Base-by-base conservation (phyloP, 1,140 invertebrate genomes). In the Galleria mellonella region DNA sequence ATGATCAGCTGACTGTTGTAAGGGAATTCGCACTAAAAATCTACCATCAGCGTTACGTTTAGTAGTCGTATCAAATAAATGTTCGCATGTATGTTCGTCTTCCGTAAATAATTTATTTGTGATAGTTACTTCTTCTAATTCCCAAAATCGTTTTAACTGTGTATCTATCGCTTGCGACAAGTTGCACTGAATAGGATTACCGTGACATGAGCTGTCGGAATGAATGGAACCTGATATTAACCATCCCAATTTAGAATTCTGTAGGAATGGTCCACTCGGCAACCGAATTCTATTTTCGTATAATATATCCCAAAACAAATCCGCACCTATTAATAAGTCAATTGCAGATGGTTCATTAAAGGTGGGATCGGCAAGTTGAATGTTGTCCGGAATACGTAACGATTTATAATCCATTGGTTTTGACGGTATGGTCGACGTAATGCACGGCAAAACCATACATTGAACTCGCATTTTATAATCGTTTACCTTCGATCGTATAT, bases 101-200 rank as follows among this genome's bases (percentile, higher is more conserved):
- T 30, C 10, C 0, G 47, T 43, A 7, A 48, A 17, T 30, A 33
- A 12, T 0, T 51, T 42, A 27, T 7, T 6, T 4, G n/a, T 9
- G 10, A 1, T 9, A 17, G 35, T 7, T 14, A 54, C 14, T 15
- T 55, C 43, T 47, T 62, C 55, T 4, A 68, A n/a, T 36, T 65
- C 58, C 65, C 59, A 69, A 46, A 60, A 63, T 12, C 36, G 47
- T 28, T 36, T 47, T 31, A 53, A 28, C 32, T 46, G 46, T 13
- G 27, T n/a, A 10, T 51, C 37, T 12, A 47, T 10, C 4, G 28
- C 36, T 45, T 56, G 48, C 27, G 13, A 37, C 39, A 51, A 47
- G 32, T 47, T 31, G 30, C 54, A 52, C 13, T 51, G 42, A 11
- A 42, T n/a, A 2, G 47, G 43, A 51, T 36, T 14, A 15, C 2